phyloP scores from a whole-genome alignment of 2,113 vertebrate genomes.

The Ptilonorhynchus violaceus region DNA sequence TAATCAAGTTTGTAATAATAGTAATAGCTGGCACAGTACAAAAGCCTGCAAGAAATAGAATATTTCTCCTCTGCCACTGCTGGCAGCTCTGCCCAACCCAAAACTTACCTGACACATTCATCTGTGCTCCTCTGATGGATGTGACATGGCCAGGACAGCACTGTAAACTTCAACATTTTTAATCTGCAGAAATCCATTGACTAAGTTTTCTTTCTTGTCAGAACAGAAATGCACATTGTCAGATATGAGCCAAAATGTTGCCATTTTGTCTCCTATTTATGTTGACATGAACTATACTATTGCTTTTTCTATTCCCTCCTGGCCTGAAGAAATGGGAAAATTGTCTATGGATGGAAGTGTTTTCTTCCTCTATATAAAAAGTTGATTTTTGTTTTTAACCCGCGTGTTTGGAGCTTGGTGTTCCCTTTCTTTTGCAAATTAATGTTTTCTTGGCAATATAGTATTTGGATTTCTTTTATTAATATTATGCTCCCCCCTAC shows the following conservation, averaged over 20 bases:
- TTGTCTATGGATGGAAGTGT: not conserved
- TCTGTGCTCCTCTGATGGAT: not conserved
- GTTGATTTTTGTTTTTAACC: not conserved
- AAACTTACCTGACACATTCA: fast-evolving
- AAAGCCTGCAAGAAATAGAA: not conserved
- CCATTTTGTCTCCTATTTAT: not conserved
- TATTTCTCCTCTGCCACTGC: not conserved
- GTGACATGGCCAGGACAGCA: not conserved
- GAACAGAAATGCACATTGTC: not conserved
- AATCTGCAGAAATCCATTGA: not conserved
- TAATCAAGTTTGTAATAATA: not conserved
- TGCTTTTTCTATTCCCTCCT: not conserved
- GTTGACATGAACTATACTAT: not conserved
- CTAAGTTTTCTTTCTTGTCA: not conserved
- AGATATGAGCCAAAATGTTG: not conserved
- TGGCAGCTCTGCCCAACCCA: not conserved
- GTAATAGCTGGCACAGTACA: not conserved
- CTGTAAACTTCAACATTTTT: not conserved
- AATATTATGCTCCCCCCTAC: not conserved
- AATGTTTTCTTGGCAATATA: not conserved
- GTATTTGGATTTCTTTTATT: not conserved
- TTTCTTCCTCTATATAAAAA: not conserved
- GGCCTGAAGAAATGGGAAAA: not conserved
- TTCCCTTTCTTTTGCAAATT: not conserved
- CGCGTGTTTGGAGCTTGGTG: not conserved